Base-by-base conservation (phyloP, 1,140 invertebrate genomes). In the Brachystomella parvula region DNA sequence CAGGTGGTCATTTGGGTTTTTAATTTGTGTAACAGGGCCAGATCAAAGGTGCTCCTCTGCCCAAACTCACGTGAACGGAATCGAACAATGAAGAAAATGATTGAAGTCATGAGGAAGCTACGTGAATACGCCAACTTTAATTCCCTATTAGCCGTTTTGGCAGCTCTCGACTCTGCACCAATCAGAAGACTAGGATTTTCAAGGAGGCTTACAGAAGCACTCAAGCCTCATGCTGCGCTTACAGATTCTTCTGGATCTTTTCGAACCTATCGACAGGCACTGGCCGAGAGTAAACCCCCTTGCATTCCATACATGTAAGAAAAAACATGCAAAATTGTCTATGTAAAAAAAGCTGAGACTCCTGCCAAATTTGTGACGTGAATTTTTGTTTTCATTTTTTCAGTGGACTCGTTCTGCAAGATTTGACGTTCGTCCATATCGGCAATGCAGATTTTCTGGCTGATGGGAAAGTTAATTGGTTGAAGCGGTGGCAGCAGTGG, bases 71-170 rank as follows among this genome's bases (percentile, higher is more conserved):
- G 92, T 75, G 93, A 96, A 71, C 83, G 96, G n/a, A 96, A 99
- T 79, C 90, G 89, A 77, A 94, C 94, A 77, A 90, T 97, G 44
- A 86, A 89, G 65, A 98, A 98, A 77, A 96, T 98, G 76, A 91
- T 99, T 39, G 98, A 98, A 79, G 95, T 99, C 57, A 98, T 98
- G 94, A 96, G 96, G 80, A 88, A 93, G 75, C 80, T 99, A 65
- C 83, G 95, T 66, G 96, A 96, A 78, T 88, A 98, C 76, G 96
- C 95, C 78, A 99, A 99, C 79, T 99, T 97, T 77, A 98, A 99
- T 81, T 98, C 94, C 44, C 98, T 98, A 81, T 81, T 99, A 70
- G 96, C 96, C 3, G 81, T 99, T 66, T 80, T 99, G 30, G 96
- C 94, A 12, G 96, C 96, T 26, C 80, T 99, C 59, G 94, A 98